Conservation (phyloP, 1,140 invertebrate genomes). For the Rhopalosiphum padi region DNA sequence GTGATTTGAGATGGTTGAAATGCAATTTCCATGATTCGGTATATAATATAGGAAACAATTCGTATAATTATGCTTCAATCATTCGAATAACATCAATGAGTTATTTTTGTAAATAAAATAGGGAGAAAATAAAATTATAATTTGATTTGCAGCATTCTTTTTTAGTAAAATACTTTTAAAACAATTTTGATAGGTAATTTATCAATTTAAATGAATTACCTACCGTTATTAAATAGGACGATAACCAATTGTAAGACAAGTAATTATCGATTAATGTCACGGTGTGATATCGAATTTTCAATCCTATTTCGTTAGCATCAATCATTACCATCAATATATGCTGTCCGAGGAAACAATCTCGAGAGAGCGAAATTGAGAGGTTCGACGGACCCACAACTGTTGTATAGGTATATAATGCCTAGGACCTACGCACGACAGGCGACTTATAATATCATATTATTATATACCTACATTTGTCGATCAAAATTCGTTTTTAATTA, state of each 20-base stretch:
- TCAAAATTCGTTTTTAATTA: conserved; percentile 24
- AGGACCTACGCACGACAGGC: background rate
- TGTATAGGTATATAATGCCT: no score
- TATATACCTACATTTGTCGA: background rate
- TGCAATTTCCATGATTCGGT: background rate
- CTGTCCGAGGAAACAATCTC: background rate
- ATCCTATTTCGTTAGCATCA: background rate
- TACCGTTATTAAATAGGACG: background rate
- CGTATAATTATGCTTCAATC: background rate
- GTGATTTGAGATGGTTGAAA: background rate
- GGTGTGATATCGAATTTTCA: conserved; percentile 5
- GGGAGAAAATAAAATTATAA: background rate
- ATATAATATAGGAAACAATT: background rate
- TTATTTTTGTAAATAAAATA: background rate
- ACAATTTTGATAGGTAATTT: background rate
- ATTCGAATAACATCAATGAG: no score
- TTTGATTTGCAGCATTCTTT: background rate
- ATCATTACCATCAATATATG: background rate
- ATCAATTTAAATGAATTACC: conserved; percentile 18
- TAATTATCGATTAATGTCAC: conserved; percentile 31
- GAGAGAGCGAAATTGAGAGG: background rate
- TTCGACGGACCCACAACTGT: background rate
- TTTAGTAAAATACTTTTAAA: background rate
- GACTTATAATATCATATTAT: background rate
- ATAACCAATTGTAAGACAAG: background rate